Conservation (phyloP, 2,888 invertebrate genomes). For the Leptopilina drosophilae region DNA sequence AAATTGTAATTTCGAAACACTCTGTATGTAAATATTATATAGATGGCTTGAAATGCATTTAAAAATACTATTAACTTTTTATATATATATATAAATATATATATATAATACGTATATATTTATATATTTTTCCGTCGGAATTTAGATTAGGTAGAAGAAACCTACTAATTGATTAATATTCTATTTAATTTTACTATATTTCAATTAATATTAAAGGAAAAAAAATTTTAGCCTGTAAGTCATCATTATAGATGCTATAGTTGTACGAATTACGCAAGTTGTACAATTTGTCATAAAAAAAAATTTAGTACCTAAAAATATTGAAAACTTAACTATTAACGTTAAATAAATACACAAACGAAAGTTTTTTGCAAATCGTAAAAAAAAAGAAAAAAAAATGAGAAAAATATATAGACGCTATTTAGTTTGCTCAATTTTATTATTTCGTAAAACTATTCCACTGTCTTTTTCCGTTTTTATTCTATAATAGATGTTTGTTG, state of each 20-base stretch:
- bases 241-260: slow-evolving; percentile 74
- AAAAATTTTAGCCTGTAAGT: slow-evolving; percentile 56
- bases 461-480: neutral
- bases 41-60: slow-evolving; percentile 76
- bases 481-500: neutral
- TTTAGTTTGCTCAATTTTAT: slow-evolving; percentile 5
- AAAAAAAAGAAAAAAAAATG: neutral
- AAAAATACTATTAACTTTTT: slow-evolving; percentile 75
- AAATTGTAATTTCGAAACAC: slow-evolving; percentile 36
- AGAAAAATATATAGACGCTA: slow-evolving; percentile 43
- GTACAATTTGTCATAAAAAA: slow-evolving; percentile 51
- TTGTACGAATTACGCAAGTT: slow-evolving; percentile 67
- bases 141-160: slow-evolving; percentile 74
- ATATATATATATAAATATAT: slow-evolving; percentile 65
- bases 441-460: neutral
- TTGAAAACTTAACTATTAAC: slow-evolving; percentile 62
- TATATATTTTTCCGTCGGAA: slow-evolving; percentile 76
- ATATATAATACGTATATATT: slow-evolving; percentile 7
- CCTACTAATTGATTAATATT: slow-evolving; percentile 72
- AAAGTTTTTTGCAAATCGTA: slow-evolving; percentile 44
- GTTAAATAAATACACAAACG: slow-evolving; percentile 58
- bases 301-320: slow-evolving; percentile 68
- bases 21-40: slow-evolving; percentile 63
- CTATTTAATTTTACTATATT: slow-evolving; percentile 69
- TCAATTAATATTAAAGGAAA: slow-evolving; percentile 59